phyloP scores from a whole-genome alignment of 2,888 invertebrate species.

The Andrena flavipes region DNA sequence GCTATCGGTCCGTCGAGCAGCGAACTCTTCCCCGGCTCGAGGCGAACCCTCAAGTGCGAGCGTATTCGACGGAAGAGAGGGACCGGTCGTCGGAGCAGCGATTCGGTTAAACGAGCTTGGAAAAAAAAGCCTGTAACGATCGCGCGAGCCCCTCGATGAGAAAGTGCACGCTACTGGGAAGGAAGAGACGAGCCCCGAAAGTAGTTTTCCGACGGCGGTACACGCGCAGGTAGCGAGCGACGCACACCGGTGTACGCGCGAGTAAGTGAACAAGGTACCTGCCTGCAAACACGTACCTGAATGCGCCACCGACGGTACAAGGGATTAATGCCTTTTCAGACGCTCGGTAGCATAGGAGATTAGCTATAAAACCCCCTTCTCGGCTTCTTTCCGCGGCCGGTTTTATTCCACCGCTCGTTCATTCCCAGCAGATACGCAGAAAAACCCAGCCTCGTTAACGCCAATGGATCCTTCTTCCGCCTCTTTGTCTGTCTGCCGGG shows the following conservation, averaged over 20 bases:
- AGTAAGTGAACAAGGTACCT: conserved; percentile 66
- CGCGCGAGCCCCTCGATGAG: conserved; percentile 28
- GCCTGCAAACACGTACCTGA: conserved; percentile 67
- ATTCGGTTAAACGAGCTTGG: conserved; percentile 72
- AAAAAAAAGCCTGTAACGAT: conserved; percentile 69
- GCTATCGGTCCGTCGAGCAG: background rate
- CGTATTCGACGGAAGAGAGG: background rate
- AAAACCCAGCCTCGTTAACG: conserved; percentile 42
- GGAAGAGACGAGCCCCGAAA: conserved; percentile 26
- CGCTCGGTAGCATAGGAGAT: conserved; percentile 52
- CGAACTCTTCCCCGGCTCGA: background rate
- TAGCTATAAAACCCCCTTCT: conserved; percentile 55
- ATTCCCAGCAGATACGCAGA: conserved; percentile 36
- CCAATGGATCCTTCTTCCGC: conserved; percentile 20
- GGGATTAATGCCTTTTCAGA: conserved; percentile 66
- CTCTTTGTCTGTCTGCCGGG: conserved; percentile 38
- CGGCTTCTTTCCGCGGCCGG: conserved; percentile 11
- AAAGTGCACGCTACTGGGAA: conserved; percentile 1
- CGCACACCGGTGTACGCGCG: conserved; percentile 41
- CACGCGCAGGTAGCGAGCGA: conserved; percentile 12
- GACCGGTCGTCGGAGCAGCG: conserved; percentile 45
- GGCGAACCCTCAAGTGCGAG: too few species aligned
- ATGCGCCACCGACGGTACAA: conserved; percentile 48
- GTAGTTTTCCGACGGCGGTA: conserved; percentile 35
- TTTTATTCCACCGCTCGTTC: conserved; percentile 43